A percentile compares a stretch with the other conserved stretches of the same genome.
Conservation (phyloP, 2,888 invertebrate species). For the Chirona hameri region DNA sequence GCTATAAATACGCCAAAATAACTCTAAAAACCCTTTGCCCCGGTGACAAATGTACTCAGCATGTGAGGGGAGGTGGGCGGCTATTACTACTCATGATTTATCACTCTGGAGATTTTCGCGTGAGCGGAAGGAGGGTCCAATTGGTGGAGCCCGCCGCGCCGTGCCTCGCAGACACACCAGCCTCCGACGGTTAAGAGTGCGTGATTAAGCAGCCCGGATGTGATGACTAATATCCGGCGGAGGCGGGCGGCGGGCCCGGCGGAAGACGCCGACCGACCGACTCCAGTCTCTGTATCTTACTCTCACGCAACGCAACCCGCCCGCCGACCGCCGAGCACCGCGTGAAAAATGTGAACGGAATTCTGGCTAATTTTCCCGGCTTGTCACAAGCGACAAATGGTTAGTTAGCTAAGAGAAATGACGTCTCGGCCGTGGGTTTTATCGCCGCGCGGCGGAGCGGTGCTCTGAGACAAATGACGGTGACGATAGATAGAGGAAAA, state of each 20-base stretch:
- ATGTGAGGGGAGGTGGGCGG: too few species aligned
- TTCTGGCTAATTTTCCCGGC: conserved; percentile 1
- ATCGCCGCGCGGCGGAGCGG: background rate
- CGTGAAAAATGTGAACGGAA: background rate
- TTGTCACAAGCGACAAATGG: conserved; percentile 13
- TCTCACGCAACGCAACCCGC: background rate
- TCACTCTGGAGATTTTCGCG: too few species aligned
- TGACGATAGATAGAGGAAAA: background rate
- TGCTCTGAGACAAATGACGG: background rate
- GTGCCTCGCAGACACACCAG: background rate
- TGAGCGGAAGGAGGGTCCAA: too few species aligned
- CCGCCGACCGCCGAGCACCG: background rate
- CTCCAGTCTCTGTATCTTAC: too few species aligned
- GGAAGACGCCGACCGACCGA: background rate
- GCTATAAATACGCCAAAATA: too few species aligned
- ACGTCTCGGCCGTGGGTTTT: conserved; percentile 5
- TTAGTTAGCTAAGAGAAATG: background rate
- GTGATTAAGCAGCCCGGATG: background rate
- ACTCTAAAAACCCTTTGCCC: too few species aligned
- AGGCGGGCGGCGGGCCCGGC: background rate
- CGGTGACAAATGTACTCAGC: too few species aligned
- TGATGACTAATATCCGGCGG: background rate
- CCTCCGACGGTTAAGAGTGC: background rate
- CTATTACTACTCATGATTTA: too few species aligned
- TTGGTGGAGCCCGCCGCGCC: too few species aligned